phyloP scores from a whole-genome alignment of 1,140 invertebrate species.

The Penaeus indicus region DNA sequence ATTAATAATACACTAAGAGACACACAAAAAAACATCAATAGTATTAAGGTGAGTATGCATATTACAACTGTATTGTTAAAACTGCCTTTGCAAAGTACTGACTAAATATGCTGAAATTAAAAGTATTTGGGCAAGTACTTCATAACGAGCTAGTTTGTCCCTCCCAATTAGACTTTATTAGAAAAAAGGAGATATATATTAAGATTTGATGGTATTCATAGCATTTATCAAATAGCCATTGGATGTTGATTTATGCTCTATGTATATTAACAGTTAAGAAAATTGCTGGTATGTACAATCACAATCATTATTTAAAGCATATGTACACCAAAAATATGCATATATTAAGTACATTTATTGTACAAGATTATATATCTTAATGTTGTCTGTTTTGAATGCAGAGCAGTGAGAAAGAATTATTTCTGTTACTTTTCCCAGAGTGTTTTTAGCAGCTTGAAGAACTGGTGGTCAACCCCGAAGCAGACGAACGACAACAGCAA shows the following conservation, averaged over 20 bases:
- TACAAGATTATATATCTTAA: not conserved
- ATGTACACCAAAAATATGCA: too few species aligned
- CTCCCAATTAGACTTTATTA: too few species aligned
- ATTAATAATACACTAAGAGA: slow-evolving; percentile 47
- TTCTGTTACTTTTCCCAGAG: slow-evolving; percentile 19
- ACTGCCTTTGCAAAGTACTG: not conserved
- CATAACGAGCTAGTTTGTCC: too few species aligned
- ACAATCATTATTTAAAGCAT: too few species aligned
- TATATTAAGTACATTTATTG: not conserved
- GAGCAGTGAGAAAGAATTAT: too few species aligned
- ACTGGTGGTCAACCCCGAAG: slow-evolving; percentile 58
- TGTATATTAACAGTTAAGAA: too few species aligned
- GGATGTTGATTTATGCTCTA: too few species aligned
- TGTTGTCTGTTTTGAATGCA: not conserved
- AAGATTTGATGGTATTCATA: too few species aligned
- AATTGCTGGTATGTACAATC: too few species aligned
- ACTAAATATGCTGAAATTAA: not conserved
- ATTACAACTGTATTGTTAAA: not conserved
- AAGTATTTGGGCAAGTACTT: not conserved
- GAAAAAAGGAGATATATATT: too few species aligned
- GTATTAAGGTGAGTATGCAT: slow-evolving; percentile 43
- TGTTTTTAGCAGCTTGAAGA: slow-evolving; percentile 59
- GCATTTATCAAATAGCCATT: too few species aligned
- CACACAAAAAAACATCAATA: slow-evolving; percentile 59
- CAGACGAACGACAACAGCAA: not conserved